phyloP scores from a whole-genome alignment of 1,140 invertebrate species.

The Drosophila nannoptera region DNA sequence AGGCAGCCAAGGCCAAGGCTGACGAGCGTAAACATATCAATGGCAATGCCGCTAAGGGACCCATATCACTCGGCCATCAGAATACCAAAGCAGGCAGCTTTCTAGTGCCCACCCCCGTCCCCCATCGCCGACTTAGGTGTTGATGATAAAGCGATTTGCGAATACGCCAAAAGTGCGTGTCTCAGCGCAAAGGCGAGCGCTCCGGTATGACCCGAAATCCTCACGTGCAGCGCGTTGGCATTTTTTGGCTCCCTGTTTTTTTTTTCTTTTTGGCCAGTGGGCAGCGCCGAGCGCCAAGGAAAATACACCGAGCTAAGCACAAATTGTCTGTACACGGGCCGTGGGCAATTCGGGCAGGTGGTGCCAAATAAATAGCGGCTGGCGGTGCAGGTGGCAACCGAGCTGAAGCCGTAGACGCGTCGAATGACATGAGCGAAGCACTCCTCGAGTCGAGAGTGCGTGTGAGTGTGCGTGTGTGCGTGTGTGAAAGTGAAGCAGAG shows the following conservation, averaged over 20 bases:
- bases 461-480: neutral
- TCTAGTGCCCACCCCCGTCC: neutral
- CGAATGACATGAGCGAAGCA: slow-evolving; percentile 13
- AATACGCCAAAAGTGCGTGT: slow-evolving; percentile 40
- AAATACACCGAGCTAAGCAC: slow-evolving; percentile 36
- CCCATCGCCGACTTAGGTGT: slow-evolving; percentile 31
- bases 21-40: slow-evolving; percentile 62
- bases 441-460: neutral
- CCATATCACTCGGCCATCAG: slow-evolving; percentile 45
- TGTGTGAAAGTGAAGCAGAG: neutral
- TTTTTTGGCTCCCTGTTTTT: slow-evolving; percentile 2
- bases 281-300: neutral
- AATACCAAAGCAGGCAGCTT: slow-evolving; percentile 12
- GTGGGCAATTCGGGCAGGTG: slow-evolving; percentile 9
- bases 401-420: slow-evolving; percentile 6
- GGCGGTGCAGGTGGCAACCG: neutral
- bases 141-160: slow-evolving; percentile 61
- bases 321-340: slow-evolving; percentile 31
- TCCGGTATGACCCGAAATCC: slow-evolving; percentile 25
- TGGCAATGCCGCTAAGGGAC: slow-evolving; percentile 41
- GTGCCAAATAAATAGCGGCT: slow-evolving; percentile 9
- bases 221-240: slow-evolving; percentile 22
- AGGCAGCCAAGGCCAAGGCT: slow-evolving; percentile 8
- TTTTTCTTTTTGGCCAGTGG: slow-evolving; percentile 7
- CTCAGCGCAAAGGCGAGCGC: slow-evolving; percentile 46